These are phyloP conservation scores for Paradoxurus hermaphroditus DNA, from an alignment of 2,113 vertebrate species.

Conservation along the genomic window DNA sequence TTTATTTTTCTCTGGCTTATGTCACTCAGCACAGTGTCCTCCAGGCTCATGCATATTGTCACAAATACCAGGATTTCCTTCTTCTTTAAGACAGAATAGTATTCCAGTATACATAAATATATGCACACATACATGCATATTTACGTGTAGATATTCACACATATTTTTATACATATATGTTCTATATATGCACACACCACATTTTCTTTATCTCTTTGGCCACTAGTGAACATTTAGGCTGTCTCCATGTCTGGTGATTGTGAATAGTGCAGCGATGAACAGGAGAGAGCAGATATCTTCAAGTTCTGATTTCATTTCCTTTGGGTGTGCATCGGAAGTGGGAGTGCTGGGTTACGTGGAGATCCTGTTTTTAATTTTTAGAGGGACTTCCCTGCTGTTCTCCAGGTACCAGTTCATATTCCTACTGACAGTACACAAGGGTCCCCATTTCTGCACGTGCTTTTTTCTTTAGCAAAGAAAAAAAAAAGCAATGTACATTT, in stretches of 20 bases:
- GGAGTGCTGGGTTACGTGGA: not conserved
- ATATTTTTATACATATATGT: no score
- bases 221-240: not conserved
- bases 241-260: not conserved
- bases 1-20: not conserved
- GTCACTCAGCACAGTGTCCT: not conserved
- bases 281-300: not conserved
- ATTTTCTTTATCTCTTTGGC: not conserved
- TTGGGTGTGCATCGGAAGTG: not conserved
- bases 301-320: not conserved
- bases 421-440: not conserved
- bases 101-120: not conserved
- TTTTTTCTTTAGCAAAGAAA: not conserved
- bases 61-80: not conserved
- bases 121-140: not conserved
- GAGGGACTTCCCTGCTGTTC: not conserved
- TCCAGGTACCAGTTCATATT: not conserved
- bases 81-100: not conserved
- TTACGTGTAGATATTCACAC: no score
- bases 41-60: not conserved
- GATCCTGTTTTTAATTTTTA: not conserved
- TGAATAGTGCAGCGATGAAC: not conserved
- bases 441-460: no score
- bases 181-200: not conserved
- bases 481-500: not conserved